Evolutionary conservation across 2,888 invertebrate species (phyloP).

Genomic region (Norana najaformis): DNA sequence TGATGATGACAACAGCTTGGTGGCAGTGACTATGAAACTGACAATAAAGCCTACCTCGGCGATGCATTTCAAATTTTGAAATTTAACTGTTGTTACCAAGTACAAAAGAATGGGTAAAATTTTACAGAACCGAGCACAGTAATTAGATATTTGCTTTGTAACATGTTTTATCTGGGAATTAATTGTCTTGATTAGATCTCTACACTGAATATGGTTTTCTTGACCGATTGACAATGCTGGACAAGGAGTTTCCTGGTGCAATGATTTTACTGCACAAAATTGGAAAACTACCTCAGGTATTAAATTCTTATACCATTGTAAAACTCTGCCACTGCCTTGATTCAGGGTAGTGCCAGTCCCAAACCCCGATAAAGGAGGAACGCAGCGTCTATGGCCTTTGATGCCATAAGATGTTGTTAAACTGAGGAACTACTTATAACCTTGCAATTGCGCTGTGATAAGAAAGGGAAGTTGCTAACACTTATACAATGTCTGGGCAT

Average conservation of each 20-base stretch:
- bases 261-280: constrained; percentile 56
- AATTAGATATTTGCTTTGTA: background rate
- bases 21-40: background rate
- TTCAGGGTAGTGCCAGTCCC: too few relatives aligned
- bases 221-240: constrained; percentile 54
- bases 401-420: too few relatives aligned
- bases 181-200: constrained; percentile 47
- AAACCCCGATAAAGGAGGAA: too few relatives aligned
- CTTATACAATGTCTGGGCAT: background rate
- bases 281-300: constrained; percentile 32
- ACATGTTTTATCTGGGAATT: background rate
- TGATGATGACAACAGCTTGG: background rate
- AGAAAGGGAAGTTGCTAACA: background rate
- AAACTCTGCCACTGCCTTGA: too few relatives aligned
- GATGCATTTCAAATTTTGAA: background rate
- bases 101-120: background rate
- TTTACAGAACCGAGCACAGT: background rate
- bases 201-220: constrained; percentile 54
- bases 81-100: background rate
- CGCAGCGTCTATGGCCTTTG: too few relatives aligned
- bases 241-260: constrained; percentile 57
- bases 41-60: too few relatives aligned
- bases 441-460: background rate
- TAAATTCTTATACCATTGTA: background rate
- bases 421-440: constrained; percentile 17